Conservation (phyloP, 2,888 invertebrate genomes). For the Sialis fuliginosa region DNA sequence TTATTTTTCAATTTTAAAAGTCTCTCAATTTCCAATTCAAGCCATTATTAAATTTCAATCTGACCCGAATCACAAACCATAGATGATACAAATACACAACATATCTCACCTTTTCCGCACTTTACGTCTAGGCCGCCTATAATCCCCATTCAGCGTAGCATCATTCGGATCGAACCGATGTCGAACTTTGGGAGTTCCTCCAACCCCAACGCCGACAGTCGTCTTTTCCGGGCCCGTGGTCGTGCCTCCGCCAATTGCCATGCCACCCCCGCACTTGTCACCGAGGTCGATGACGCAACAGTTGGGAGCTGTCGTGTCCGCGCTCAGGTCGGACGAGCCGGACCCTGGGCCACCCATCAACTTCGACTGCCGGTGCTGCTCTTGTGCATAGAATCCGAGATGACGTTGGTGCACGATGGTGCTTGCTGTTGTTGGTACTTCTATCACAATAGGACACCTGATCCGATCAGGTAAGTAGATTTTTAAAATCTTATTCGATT, state of each 20-base stretch:
- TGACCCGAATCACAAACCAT: too few species aligned
- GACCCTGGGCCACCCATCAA: slow-evolving; percentile 7
- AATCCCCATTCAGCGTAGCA: slow-evolving; percentile 3
- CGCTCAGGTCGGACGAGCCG: slow-evolving; percentile 6
- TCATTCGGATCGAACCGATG: slow-evolving; percentile 2
- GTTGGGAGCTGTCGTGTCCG: slow-evolving; percentile 3
- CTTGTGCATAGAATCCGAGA: too few species aligned
- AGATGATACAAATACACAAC: too few species aligned
- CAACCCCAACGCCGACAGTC: background rate
- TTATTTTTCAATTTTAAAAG: too few species aligned
- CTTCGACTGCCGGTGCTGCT: background rate
- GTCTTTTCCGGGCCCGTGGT: background rate
- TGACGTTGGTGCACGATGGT: too few species aligned
- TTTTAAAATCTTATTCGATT: too few species aligned
- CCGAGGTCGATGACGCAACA: slow-evolving; percentile 5
- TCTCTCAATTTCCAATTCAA: too few species aligned
- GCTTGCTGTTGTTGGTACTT: too few species aligned
- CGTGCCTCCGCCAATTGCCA: background rate
- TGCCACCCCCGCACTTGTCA: slow-evolving; percentile 1
- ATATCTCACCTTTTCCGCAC: slow-evolving; percentile 4
- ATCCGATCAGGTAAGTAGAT: too few species aligned
- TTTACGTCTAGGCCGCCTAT: slow-evolving; percentile 4
- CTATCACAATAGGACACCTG: too few species aligned
- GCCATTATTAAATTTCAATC: too few species aligned
- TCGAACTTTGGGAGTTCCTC: background rate